Conservation (phyloP, 2,113 vertebrate genomes). For the Larimichthys crocea region DNA sequence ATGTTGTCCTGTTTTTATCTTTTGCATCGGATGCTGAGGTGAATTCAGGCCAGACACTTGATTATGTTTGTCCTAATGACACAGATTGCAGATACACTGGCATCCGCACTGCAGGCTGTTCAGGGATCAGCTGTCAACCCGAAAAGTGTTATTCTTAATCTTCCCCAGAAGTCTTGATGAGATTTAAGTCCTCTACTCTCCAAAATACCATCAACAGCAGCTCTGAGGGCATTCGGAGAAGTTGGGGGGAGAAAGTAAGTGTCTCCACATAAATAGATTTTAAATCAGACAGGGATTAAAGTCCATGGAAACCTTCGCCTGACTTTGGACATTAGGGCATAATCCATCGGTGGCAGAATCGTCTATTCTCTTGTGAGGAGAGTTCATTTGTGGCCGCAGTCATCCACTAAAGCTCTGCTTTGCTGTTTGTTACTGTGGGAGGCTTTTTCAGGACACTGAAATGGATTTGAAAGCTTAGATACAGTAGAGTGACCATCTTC, state of each 20-base stretch:
- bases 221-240: constrained; percentile 26
- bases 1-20: constrained; percentile 34
- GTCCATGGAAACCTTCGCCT: constrained; percentile 41
- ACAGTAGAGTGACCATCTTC: not conserved
- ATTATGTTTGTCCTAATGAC: constrained; percentile 57
- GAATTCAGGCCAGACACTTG: constrained; percentile 44
- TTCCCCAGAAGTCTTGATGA: constrained; percentile 57
- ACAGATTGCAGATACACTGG: constrained; percentile 44
- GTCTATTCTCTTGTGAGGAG: constrained; percentile 32
- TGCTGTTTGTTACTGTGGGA: constrained; percentile 19
- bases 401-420: constrained; percentile 26
- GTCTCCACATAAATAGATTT: constrained; percentile 53
- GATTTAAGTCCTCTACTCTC: constrained; percentile 58
- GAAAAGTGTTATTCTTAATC: constrained; percentile 67
- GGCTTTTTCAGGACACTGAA: constrained; percentile 18
- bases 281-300: constrained; percentile 59
- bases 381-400: constrained; percentile 46
- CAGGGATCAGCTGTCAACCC: constrained; percentile 55
- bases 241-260: not conserved
- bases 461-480: constrained; percentile 30
- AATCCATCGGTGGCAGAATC: constrained; percentile 34
- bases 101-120: constrained; percentile 46
- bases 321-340: constrained; percentile 42
- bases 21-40: constrained; percentile 19
- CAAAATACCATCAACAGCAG: constrained; percentile 44